phyloP scores from a whole-genome alignment of 2,113 vertebrate genomes.

The Daubentonia madagascariensis region DNA sequence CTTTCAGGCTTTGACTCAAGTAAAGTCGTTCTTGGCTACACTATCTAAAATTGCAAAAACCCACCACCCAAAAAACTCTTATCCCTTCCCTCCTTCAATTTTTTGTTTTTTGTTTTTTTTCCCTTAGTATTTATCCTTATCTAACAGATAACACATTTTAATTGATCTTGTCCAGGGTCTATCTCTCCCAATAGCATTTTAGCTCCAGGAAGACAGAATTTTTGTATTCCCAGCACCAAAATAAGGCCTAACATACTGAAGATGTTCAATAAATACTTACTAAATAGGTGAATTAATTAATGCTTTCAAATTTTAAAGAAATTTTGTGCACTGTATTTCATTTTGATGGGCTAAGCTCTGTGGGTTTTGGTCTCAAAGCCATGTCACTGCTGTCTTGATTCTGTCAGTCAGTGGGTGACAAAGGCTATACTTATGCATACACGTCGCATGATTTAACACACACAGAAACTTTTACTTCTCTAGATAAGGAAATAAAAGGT shows the following conservation, averaged over 20 bases:
- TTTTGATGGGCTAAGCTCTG: not conserved
- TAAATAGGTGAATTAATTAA: not conserved
- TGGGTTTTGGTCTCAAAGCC: not conserved
- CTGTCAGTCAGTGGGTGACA: not conserved
- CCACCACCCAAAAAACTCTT: not conserved
- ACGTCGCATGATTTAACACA: not conserved
- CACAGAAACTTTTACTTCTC: not conserved
- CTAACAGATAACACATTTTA: not conserved
- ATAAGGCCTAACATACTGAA: not conserved
- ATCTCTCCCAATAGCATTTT: not conserved
- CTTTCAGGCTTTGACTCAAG: not conserved
- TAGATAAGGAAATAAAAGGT: not conserved
- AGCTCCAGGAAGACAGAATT: not conserved
- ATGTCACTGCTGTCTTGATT: not conserved
- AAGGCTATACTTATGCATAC: not conserved
- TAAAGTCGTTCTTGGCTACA: not conserved
- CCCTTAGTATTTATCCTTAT: not conserved
- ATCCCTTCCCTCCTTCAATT: not conserved
- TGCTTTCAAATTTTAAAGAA: not conserved
- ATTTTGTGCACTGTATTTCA: not conserved
- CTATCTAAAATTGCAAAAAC: not conserved
- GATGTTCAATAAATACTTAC: not conserved
- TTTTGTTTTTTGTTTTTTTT: not conserved
- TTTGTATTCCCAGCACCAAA: not conserved
- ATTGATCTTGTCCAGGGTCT: not conserved